These are phyloP conservation scores for Spinus pinus DNA, from an alignment of 2,797 vertebrate genomes.

Conservation along the genomic window DNA sequence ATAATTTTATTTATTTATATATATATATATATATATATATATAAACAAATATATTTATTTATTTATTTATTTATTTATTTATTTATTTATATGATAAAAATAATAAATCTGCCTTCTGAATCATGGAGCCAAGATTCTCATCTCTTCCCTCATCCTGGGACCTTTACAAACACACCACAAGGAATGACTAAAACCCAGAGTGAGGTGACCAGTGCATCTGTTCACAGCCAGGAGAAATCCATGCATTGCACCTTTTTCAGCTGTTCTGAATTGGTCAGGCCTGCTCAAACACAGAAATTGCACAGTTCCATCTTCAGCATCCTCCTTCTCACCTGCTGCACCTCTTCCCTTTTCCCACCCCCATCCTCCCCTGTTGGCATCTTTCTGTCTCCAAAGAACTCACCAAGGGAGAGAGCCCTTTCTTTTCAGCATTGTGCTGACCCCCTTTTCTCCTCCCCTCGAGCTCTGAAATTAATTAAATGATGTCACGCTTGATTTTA, in stretches of 20 bases:
- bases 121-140: too few relatives aligned
- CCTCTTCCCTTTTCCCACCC: neutral
- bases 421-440: slow-evolving; percentile 26
- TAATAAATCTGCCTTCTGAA: too few relatives aligned
- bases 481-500: slow-evolving; percentile 87
- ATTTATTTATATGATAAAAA: too few relatives aligned
- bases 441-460: slow-evolving; percentile 5
- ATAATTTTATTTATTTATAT: too few relatives aligned
- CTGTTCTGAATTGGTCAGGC: fast-evolving
- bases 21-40: too few relatives aligned
- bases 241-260: neutral
- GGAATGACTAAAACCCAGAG: neutral
- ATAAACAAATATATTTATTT: too few relatives aligned
- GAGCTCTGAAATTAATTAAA: slow-evolving; percentile 87
- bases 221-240: neutral
- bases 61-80: too few relatives aligned
- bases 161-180: neutral
- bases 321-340: neutral
- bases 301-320: neutral
- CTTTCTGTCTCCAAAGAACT: neutral
- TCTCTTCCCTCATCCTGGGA: neutral
- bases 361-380: neutral
- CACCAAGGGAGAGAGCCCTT: neutral
- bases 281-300: neutral
- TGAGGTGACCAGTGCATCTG: neutral